A percentile compares a stretch with the other conserved stretches of the same genome.
Evolutionary conservation across 2,888 invertebrate genomes (phyloP).

Genomic region (Hypselothyrea guttata): DNA sequence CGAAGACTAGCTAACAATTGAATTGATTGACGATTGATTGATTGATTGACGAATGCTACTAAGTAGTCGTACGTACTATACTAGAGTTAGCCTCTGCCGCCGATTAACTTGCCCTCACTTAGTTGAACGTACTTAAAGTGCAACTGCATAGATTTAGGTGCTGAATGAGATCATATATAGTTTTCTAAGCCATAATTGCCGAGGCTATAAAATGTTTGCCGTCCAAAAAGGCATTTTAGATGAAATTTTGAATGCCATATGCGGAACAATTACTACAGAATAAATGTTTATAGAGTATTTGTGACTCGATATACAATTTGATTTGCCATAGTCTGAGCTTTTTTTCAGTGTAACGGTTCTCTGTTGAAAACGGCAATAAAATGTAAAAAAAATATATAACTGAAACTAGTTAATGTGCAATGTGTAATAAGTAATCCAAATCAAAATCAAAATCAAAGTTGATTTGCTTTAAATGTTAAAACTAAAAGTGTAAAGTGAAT

Average conservation of each 20-base stretch:
- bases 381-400: conserved; percentile 28
- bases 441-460: conserved; percentile 44
- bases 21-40: no score
- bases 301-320: conserved; percentile 50
- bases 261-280: conserved; percentile 35
- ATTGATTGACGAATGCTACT: conserved; percentile 11
- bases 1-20: conserved; percentile 35
- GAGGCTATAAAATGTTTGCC: conserved; percentile 59
- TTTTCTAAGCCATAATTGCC: conserved; percentile 12
- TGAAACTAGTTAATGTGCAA: conserved; percentile 36
- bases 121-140: conserved; percentile 39
- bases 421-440: no score
- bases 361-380: conserved; percentile 39
- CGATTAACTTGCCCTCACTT: conserved; percentile 40
- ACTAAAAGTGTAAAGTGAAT: conserved; percentile 34
- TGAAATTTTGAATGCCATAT: conserved; percentile 22
- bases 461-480: conserved; percentile 65
- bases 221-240: conserved; percentile 54
- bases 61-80: conserved; percentile 18
- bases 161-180: not conserved
- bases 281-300: conserved; percentile 38
- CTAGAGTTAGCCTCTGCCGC: conserved; percentile 28
- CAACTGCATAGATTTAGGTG: conserved; percentile 25
- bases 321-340: conserved; percentile 54
- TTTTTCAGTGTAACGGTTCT: conserved; percentile 27